Percentiles rank a stretch among this genome's conserved stretches.
phyloP scores from a whole-genome alignment of 1,140 invertebrate genomes.

The Mactra quadrangularis region DNA sequence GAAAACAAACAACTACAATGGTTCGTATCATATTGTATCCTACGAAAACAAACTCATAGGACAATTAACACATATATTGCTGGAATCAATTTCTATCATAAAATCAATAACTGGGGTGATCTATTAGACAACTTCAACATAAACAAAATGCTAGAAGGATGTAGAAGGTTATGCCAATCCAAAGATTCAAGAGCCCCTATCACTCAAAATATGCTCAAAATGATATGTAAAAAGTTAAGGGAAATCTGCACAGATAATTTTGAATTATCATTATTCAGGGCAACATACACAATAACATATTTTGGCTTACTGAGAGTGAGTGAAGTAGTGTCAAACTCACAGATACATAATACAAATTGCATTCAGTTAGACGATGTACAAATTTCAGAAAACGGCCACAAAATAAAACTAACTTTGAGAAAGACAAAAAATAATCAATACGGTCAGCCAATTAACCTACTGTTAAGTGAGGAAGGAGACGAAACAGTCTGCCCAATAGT shows the following conservation, averaged over 20 bases:
- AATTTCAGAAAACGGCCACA: neutral
- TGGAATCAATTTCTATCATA: neutral
- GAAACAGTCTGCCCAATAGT: constrained; percentile 2
- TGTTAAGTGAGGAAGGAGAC: neutral
- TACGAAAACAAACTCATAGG: neutral
- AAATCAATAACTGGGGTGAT: neutral
- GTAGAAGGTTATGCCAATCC: neutral
- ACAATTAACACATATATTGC: neutral
- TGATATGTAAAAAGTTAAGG: neutral
- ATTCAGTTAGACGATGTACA: too few species aligned
- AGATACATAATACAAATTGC: too few species aligned
- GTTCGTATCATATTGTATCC: constrained; percentile 37
- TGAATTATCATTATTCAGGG: constrained; percentile 16
- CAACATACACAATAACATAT: constrained; percentile 36
- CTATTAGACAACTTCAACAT: neutral
- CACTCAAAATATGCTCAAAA: neutral
- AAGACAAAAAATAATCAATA: constrained; percentile 33
- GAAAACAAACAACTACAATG: neutral
- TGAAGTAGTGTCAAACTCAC: constrained; percentile 15
- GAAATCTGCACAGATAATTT: too few species aligned
- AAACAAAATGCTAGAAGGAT: constrained; percentile 43
- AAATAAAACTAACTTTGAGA: neutral
- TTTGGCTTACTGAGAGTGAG: constrained; percentile 50
- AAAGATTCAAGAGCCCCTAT: constrained; percentile 4
- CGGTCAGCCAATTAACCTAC: neutral